These are phyloP conservation scores for Prunella fulvescens DNA, from an alignment of 2,113 vertebrate genomes.

Conservation along the genomic window DNA sequence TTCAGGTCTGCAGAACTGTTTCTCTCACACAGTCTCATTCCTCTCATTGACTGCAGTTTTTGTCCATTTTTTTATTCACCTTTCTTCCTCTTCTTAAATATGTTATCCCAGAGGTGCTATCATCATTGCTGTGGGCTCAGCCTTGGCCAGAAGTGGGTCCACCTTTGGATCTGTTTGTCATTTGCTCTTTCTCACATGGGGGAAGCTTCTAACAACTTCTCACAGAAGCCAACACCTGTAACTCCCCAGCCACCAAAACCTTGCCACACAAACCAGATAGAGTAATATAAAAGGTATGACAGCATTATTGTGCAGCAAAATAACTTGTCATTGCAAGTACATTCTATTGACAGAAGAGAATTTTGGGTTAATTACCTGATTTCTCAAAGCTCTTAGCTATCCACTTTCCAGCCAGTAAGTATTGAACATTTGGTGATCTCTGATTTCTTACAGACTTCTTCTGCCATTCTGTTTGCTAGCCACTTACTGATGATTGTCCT, in stretches of 20 bases:
- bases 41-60: not conserved
- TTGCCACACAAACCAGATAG: not conserved
- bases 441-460: not conserved
- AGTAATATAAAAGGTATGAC: not conserved
- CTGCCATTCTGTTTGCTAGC: not conserved
- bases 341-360: not conserved
- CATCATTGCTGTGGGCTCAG: not conserved
- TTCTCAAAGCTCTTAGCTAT: conserved; percentile 6
- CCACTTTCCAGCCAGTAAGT: not conserved
- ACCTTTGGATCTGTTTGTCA: not conserved
- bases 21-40: not conserved
- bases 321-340: not conserved
- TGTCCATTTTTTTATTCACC: not conserved
- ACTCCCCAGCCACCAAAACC: not conserved
- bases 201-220: not conserved
- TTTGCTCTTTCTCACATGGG: not conserved
- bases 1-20: not conserved
- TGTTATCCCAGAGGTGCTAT: not conserved
- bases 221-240: not conserved
- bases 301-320: not conserved
- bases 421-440: not conserved
- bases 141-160: not conserved
- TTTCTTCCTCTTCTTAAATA: not conserved
- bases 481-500: not conserved
- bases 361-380: conserved; percentile 41